Conservation (phyloP, 1,140 invertebrate species). For the Phthorimaea operculella region DNA sequence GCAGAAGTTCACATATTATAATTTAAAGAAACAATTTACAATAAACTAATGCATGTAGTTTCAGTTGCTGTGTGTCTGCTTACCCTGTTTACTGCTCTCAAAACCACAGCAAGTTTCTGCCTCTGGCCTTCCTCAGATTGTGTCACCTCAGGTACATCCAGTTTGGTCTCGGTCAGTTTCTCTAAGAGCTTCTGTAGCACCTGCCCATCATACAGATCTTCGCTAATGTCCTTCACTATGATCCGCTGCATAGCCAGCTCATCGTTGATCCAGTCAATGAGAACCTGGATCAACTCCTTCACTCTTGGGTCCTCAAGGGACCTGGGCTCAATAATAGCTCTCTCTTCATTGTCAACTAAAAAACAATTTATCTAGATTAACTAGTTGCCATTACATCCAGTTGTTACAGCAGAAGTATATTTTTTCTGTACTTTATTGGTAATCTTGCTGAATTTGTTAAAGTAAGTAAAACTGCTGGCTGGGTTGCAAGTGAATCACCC, state of each 20-base stretch:
- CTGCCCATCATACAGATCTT: conserved; percentile 99
- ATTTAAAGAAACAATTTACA: too few relatives aligned
- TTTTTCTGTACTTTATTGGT: too few relatives aligned
- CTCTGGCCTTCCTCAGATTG: conserved; percentile 98
- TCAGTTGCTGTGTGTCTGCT: conserved; percentile 7
- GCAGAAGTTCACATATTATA: too few relatives aligned
- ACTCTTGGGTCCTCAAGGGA: conserved; percentile 90
- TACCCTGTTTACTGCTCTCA: conserved; percentile 85
- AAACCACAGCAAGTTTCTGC: conserved; percentile 91
- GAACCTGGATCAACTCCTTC: conserved; percentile 84
- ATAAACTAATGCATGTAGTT: too few relatives aligned
- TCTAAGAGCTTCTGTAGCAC: conserved; percentile 97
- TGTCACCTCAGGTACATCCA: conserved; percentile 98
- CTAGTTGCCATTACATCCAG: too few relatives aligned
- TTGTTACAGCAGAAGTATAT: too few relatives aligned
- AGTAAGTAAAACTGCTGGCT: too few relatives aligned
- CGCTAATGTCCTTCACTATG: conserved; percentile 96
- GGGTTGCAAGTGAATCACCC: too few relatives aligned
- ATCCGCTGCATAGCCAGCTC: conserved; percentile 97
- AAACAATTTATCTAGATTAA: neutral
- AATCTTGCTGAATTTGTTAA: too few relatives aligned
- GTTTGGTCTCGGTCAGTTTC: conserved; percentile 88
- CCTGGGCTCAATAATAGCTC: conserved; percentile 93
- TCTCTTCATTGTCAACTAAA: conserved; percentile 94
- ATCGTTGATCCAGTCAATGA: conserved; percentile 99